Conservation (phyloP, 2,797 vertebrate genomes). For the Pseudomugil tenellus region DNA sequence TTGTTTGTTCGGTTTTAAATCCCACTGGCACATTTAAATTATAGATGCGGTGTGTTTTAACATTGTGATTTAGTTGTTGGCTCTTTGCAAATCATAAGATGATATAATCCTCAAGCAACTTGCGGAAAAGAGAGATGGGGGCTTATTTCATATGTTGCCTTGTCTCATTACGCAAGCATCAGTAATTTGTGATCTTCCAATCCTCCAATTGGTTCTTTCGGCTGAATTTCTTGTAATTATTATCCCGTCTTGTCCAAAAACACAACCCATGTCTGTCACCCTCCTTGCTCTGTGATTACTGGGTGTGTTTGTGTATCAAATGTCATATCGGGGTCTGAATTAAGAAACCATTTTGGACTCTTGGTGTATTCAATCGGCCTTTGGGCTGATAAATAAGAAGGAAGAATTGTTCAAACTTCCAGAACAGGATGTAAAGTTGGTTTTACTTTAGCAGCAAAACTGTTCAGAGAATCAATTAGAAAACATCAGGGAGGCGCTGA, state of each 20-base stretch:
- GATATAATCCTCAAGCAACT: conserved; percentile 30
- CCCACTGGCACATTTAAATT: conserved; percentile 49
- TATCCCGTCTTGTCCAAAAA: conserved; percentile 5
- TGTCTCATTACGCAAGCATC: conserved; percentile 24
- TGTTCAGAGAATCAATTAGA: neutral
- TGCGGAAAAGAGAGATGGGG: conserved; percentile 26
- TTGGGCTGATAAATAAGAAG: too few species aligned
- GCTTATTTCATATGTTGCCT: conserved; percentile 34
- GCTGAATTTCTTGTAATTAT: conserved; percentile 33
- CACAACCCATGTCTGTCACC: conserved; percentile 5
- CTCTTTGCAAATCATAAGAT: conserved; percentile 29
- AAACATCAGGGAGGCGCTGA: neutral
- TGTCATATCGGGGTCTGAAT: conserved; percentile 18
- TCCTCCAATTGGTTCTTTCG: conserved; percentile 22
- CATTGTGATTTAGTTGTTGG: conserved; percentile 35
- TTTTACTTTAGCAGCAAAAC: neutral
- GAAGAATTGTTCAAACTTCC: too few species aligned
- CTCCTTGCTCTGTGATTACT: conserved; percentile 10
- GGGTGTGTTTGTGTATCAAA: conserved; percentile 16
- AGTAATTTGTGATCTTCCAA: conserved; percentile 27
- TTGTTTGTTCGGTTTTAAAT: conserved; percentile 43
- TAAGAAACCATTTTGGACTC: too few species aligned
- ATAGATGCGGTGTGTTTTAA: conserved; percentile 35
- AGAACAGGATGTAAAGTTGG: conserved; percentile 11
- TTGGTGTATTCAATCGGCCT: too few species aligned